Percentiles rank a stretch among this genome's conserved stretches.
These are phyloP conservation scores for Ischnura elegans DNA, from an alignment of 2,888 invertebrate species.

Conservation along the genomic window DNA sequence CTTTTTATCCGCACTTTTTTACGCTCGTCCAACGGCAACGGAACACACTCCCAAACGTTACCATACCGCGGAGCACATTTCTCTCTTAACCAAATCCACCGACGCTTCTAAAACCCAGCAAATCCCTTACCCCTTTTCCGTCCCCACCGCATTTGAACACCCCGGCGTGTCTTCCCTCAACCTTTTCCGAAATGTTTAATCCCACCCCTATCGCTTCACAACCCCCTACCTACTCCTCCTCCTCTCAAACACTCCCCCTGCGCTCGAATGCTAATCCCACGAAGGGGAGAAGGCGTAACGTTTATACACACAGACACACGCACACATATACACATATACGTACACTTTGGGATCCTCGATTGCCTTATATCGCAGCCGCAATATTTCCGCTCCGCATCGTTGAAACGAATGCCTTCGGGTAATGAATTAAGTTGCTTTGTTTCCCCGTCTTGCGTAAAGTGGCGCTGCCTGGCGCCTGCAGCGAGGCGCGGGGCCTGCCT, in stretches of 20 bases:
- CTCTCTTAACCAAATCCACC: too few relatives aligned
- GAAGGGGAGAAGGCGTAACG: background rate
- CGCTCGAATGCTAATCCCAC: conserved; percentile 28
- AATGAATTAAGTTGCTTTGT: conserved; percentile 17
- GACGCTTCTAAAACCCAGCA: too few relatives aligned
- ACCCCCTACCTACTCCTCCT: background rate
- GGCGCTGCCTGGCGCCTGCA: background rate
- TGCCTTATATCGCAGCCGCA: background rate
- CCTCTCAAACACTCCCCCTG: background rate
- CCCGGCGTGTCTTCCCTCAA: too few relatives aligned
- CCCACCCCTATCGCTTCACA: background rate
- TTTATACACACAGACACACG: too few relatives aligned
- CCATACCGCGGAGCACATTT: too few relatives aligned
- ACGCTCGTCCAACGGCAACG: too few relatives aligned
- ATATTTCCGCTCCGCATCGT: background rate
- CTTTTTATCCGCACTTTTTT: too few relatives aligned
- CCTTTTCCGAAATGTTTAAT: too few relatives aligned
- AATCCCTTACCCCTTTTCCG: too few relatives aligned
- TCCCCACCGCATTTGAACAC: too few relatives aligned
- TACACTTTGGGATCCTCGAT: background rate
- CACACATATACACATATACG: too few relatives aligned
- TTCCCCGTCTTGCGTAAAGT: conserved; percentile 13
- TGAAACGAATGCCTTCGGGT: background rate
- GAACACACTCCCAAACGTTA: too few relatives aligned
- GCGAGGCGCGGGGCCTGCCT: background rate